Evolutionary conservation across 2,113 vertebrate species (phyloP).

Genomic region (Pelobates fuscus): DNA sequence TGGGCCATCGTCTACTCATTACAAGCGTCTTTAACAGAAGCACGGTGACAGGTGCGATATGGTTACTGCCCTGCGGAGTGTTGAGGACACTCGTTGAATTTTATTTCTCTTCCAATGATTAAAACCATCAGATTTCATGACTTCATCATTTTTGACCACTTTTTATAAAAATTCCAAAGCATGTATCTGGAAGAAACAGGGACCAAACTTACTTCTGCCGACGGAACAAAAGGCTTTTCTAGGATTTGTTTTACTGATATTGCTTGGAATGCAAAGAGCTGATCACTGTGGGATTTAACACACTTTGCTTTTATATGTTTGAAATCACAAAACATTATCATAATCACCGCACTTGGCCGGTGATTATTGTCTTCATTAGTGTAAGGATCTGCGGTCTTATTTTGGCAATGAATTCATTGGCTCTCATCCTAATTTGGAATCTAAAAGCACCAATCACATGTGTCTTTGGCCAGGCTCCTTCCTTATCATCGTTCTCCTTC

Average conservation of each 20-base stretch:
- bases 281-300: constrained; percentile 6
- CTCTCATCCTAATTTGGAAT: not conserved
- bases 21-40: no score
- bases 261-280: not conserved
- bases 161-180: no score
- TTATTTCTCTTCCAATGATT: no score
- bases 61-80: no score
- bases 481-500: not conserved
- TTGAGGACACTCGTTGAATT: no score
- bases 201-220: no score
- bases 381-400: not conserved
- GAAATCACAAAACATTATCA: not conserved
- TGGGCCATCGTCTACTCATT: no score
- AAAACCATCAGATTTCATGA: no score
- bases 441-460: not conserved
- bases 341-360: constrained; percentile 1
- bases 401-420: not conserved
- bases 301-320: not conserved
- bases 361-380: not conserved
- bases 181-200: no score
- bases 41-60: no score
- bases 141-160: no score
- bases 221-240: not conserved
- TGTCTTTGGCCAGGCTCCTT: not conserved
- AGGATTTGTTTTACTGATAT: not conserved